Conservation (phyloP, 2,113 vertebrate species). For the Hyaena hyaena region DNA sequence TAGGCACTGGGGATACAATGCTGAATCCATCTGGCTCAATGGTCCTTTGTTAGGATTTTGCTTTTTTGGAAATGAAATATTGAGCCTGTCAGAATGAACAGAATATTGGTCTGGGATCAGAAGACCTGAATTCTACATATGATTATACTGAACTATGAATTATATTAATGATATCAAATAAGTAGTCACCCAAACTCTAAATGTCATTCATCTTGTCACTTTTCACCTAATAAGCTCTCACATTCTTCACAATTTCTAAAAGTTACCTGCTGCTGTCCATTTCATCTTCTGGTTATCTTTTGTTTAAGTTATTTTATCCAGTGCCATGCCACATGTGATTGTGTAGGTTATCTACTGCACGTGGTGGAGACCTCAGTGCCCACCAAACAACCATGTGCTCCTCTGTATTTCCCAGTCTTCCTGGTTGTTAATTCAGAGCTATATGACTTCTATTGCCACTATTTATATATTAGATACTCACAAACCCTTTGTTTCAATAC, state of each 20-base stretch:
- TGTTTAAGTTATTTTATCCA: neutral
- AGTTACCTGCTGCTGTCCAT: neutral
- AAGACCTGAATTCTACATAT: slow-evolving; percentile 15
- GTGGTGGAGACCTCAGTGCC: neutral
- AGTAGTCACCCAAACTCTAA: neutral
- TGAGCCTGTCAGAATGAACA: slow-evolving; percentile 3
- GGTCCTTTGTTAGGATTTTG: slow-evolving; percentile 11
- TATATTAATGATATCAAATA: slow-evolving; percentile 12
- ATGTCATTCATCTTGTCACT: neutral
- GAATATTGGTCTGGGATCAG: neutral
- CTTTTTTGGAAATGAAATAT: slow-evolving; percentile 40
- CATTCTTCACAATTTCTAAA: neutral
- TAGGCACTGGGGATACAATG: neutral
- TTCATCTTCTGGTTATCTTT: neutral
- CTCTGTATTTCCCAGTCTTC: neutral
- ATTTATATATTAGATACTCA: neutral
- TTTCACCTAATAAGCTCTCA: neutral
- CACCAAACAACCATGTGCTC: neutral
- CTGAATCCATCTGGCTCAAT: neutral
- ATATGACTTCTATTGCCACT: neutral
- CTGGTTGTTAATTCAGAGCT: neutral
- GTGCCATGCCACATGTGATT: neutral
- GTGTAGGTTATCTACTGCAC: neutral
- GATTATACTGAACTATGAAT: slow-evolving; percentile 4
- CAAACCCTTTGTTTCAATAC: neutral